Conservation (phyloP, 2,113 vertebrate species). For the Spea multiplicata region DNA sequence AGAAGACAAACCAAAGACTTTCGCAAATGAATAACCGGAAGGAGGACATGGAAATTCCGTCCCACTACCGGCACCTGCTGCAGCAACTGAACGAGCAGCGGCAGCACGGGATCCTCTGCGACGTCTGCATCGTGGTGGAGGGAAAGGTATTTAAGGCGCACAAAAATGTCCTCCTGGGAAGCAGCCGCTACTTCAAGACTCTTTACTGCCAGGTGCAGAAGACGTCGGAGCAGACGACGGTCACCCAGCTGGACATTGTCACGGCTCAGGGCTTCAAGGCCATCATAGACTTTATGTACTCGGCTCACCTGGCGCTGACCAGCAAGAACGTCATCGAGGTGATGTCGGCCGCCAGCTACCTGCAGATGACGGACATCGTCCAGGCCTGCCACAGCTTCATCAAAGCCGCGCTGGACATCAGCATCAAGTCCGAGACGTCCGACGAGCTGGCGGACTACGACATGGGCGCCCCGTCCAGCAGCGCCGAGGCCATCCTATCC, state of each 20-base stretch:
- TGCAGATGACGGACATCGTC: slow-evolving; percentile 98
- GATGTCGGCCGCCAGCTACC: slow-evolving; percentile 96
- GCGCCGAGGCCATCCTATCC: slow-evolving; percentile 83
- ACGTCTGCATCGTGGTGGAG: slow-evolving; percentile 92
- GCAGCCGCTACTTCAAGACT: slow-evolving; percentile 97
- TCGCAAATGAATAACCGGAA: slow-evolving; percentile 93
- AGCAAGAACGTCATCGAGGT: slow-evolving; percentile 98
- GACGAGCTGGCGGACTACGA: slow-evolving; percentile 89
- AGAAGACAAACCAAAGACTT: slow-evolving; percentile 52
- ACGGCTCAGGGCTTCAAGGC: slow-evolving; percentile 96
- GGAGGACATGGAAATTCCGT: slow-evolving; percentile 98
- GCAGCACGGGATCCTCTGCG: slow-evolving; percentile 94
- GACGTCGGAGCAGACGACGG: slow-evolving; percentile 85
- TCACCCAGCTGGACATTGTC: slow-evolving; percentile 96
- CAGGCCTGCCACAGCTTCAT: slow-evolving; percentile 97
- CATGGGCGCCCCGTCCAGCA: slow-evolving; percentile 71
- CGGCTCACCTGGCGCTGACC: slow-evolving; percentile 91
- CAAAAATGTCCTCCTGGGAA: slow-evolving; percentile 93
- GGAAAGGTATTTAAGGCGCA: slow-evolving; percentile 97
- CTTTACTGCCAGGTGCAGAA: slow-evolving; percentile 98
- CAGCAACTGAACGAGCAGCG: slow-evolving; percentile 94
- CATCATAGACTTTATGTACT: slow-evolving; percentile 99
- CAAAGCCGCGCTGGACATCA: slow-evolving; percentile 95
- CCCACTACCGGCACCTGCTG: slow-evolving; percentile 96
- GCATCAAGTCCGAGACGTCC: slow-evolving; percentile 88